phyloP scores from a whole-genome alignment of 2,888 invertebrate species.

The Tricholauxania praeusta region DNA sequence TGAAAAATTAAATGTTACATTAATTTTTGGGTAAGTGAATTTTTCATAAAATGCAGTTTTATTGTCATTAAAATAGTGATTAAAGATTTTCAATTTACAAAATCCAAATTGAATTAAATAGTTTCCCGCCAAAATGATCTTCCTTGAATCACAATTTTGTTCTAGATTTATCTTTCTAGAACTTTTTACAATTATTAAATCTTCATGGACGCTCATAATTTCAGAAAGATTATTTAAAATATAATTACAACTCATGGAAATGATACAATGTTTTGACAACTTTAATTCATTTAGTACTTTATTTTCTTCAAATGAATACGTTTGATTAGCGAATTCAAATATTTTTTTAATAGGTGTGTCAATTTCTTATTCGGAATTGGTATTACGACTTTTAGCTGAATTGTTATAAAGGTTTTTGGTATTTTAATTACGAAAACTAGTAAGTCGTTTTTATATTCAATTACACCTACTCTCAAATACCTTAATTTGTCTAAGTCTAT shows the following conservation, averaged over 20 bases:
- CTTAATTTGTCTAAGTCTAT: constrained; percentile 30
- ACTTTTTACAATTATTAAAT: constrained; percentile 30
- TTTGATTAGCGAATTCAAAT: too few relatives aligned
- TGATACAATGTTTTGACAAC: too few relatives aligned
- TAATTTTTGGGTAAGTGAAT: constrained; percentile 26
- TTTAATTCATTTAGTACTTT: too few relatives aligned
- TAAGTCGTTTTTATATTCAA: too few relatives aligned
- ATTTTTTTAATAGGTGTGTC: too few relatives aligned
- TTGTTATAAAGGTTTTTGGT: too few relatives aligned
- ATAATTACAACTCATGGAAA: too few relatives aligned
- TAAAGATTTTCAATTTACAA: constrained; percentile 23
- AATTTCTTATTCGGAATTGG: too few relatives aligned
- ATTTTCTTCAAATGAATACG: too few relatives aligned
- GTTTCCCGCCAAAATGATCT: constrained; percentile 22
- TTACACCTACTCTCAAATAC: background rate
- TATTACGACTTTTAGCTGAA: too few relatives aligned
- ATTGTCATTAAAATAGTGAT: constrained; percentile 24
- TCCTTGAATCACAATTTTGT: constrained; percentile 34
- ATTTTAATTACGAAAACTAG: too few relatives aligned
- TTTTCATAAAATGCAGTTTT: constrained; percentile 18
- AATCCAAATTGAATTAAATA: constrained; percentile 21
- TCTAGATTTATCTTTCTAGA: constrained; percentile 23
- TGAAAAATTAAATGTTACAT: too few relatives aligned
- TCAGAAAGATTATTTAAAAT: background rate
- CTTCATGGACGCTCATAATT: constrained; percentile 20